These are phyloP conservation scores for Aelia acuminata DNA, from an alignment of 2,888 invertebrate species.

Conservation along the genomic window DNA sequence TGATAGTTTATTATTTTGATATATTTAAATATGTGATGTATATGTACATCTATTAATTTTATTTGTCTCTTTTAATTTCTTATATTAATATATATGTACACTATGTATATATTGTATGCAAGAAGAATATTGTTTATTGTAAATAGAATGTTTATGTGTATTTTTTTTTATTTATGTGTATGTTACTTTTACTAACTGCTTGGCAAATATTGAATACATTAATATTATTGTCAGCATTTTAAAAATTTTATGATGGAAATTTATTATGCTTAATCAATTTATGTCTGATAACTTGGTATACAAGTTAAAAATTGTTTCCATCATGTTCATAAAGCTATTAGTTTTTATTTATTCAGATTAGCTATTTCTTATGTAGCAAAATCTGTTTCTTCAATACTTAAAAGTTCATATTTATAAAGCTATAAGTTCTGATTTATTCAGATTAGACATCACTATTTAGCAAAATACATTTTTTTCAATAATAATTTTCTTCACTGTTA, in stretches of 20 bases:
- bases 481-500: neutral
- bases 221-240: neutral
- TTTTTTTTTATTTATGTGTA: slow-evolving; percentile 10
- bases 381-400: neutral
- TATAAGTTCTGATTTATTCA: neutral
- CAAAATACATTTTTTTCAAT: neutral
- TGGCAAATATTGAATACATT: neutral
- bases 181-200: neutral
- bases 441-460: neutral
- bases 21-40: neutral
- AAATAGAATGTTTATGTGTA: slow-evolving; percentile 35
- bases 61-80: neutral
- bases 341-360: neutral
- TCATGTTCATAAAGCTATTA: neutral
- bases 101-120: slow-evolving; percentile 36
- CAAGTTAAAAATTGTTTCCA: neutral
- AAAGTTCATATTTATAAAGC: neutral
- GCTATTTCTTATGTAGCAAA: neutral
- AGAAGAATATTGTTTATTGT: slow-evolving; percentile 35
- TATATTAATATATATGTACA: slow-evolving; percentile 16
- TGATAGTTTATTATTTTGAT: neutral
- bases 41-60: neutral
- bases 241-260: neutral
- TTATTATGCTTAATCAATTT: neutral
- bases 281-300: neutral